Base-by-base conservation (phyloP, 2,888 invertebrate genomes). In the Seira musarum region DNA sequence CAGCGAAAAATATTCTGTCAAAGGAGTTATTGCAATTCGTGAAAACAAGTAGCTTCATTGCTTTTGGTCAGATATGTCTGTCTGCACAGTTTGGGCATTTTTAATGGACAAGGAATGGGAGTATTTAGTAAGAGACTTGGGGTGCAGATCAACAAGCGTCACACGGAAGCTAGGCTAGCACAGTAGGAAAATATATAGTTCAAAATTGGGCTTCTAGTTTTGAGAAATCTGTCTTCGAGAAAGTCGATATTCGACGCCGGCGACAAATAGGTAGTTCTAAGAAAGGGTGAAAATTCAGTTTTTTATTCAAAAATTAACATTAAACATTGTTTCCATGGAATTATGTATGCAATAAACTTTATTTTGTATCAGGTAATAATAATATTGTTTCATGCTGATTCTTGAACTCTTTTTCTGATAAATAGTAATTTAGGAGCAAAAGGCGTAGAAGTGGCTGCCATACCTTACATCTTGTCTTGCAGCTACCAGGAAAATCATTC, bases 21-120 rank as follows among this genome's bases (percentile, higher is more conserved):
- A 53, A 53, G 53, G 67, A 30, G 8, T n/a, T n/a, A n/a, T n/a
- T n/a, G n/a, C 22, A 25, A 24, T 71, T 75, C 70, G 80, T 71
- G 75, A 80, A 80, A 75, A 80, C 80, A 66, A 71, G 80, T 80
- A 80, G 80, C 80, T 35, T 70, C 80, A 74, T 70, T 66, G 70
- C 74, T 80, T 46, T 74, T 65, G 74, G 73, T 60, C 17, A 63
- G n/a, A 63, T 74, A 22, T 80, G 40, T 57, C 53, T 53, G 17
- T 15, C 53, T 53, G 17, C 53, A 17, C 53, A 53, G 53, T 53
- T 53, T 53, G 53, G 13, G 53, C 53, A 53, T 8, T 53, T 8
- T 40, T 40, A n/a, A n/a, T n/a, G n/a, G n/a, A n/a, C n/a, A n/a
- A n/a, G n/a, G n/a, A n/a, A n/a, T n/a, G n/a, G n/a, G n/a, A n/a